Evolutionary conservation across 2,797 vertebrate species (phyloP).

Genomic region (Megalops cyprinoides): DNA sequence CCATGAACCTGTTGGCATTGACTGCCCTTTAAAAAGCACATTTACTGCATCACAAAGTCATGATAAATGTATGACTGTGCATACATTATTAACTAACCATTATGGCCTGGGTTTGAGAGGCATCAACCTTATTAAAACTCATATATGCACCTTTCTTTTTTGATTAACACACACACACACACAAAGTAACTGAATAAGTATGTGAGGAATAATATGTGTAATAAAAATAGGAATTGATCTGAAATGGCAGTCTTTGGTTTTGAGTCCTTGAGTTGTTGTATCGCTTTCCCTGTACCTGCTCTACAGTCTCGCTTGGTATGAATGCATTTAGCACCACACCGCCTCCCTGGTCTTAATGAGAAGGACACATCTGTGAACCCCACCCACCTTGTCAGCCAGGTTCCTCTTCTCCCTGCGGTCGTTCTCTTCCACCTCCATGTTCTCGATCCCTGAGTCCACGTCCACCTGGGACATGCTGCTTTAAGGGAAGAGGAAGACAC

Average conservation of each 20-base stretch:
- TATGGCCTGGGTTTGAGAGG: too few species aligned
- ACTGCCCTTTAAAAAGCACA: too few species aligned
- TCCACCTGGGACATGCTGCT: constrained; percentile 98
- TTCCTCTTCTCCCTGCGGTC: constrained; percentile 97
- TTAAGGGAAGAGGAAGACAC: constrained; percentile 17
- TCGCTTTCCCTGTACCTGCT: neutral
- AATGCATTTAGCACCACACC: too few species aligned
- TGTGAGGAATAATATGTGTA: too few species aligned
- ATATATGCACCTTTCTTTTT: neutral
- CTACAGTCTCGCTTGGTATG: neutral
- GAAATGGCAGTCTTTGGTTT: neutral
- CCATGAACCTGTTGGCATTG: too few species aligned
- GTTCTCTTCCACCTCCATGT: constrained; percentile 98
- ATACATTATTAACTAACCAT: too few species aligned
- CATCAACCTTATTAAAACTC: too few species aligned
- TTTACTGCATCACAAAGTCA: too few species aligned
- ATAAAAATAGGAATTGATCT: too few species aligned
- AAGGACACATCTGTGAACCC: neutral
- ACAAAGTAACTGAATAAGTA: neutral
- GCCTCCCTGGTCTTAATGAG: too few species aligned
- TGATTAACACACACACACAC: neutral
- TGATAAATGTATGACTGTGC: too few species aligned
- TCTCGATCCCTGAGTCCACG: constrained; percentile 99
- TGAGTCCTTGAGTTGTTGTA: neutral
- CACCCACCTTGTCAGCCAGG: constrained; percentile 88